phyloP scores from a whole-genome alignment of 2,797 vertebrate species.

The Furcifer pardalis region DNA sequence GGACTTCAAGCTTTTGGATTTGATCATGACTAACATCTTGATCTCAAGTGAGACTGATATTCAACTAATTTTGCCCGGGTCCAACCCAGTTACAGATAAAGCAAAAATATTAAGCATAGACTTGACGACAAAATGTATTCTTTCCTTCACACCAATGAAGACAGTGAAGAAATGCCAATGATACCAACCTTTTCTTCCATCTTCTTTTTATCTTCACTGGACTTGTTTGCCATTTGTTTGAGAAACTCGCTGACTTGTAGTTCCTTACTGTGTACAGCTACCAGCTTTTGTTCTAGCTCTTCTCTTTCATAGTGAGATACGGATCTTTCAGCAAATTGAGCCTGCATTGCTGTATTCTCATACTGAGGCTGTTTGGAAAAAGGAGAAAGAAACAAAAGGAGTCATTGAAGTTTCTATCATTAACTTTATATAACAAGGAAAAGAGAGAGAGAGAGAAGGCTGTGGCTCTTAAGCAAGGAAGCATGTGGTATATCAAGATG shows the following conservation, averaged over 20 bases:
- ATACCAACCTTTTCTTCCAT: slow-evolving; percentile 91
- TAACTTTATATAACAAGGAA: background rate
- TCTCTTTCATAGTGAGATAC: slow-evolving; percentile 77
- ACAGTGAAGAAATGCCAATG: slow-evolving; percentile 17
- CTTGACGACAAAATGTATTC: background rate
- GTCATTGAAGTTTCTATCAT: background rate
- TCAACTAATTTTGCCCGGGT: background rate
- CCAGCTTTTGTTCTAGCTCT: slow-evolving; percentile 83
- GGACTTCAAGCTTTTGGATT: too few relatives aligned
- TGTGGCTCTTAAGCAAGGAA: background rate
- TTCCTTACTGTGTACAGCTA: slow-evolving; percentile 84
- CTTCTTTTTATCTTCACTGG: slow-evolving; percentile 90
- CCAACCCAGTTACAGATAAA: background rate
- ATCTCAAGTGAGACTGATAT: background rate
- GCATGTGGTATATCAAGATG: background rate
- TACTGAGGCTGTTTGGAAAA: slow-evolving; percentile 72
- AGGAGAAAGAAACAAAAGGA: background rate
- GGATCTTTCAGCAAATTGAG: slow-evolving; percentile 72
- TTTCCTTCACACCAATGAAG: background rate
- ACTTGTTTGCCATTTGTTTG: slow-evolving; percentile 87
- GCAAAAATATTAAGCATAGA: background rate
- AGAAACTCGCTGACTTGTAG: slow-evolving; percentile 86
- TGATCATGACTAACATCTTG: too few relatives aligned
- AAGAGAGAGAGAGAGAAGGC: background rate
- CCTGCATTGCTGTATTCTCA: slow-evolving; percentile 72